Conservation (phyloP, 1,140 invertebrate species). For the Nebria ingens region DNA sequence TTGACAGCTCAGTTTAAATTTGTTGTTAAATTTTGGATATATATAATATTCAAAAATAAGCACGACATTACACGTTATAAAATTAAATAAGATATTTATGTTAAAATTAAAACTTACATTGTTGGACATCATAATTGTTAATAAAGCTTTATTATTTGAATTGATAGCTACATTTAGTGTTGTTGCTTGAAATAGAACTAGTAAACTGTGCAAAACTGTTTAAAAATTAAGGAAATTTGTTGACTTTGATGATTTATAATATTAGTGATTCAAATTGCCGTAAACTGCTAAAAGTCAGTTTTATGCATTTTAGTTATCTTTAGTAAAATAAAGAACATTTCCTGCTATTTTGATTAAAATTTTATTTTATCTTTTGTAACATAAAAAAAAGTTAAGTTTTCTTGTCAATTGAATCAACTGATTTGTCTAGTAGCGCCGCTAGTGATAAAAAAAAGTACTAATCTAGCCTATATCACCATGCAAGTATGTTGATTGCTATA, state of each 20-base stretch:
- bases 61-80: slow-evolving; percentile 10
- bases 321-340: slow-evolving; percentile 9
- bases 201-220: slow-evolving; percentile 76
- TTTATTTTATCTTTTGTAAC: too few relatives aligned
- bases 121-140: slow-evolving; percentile 99
- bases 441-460: too few relatives aligned
- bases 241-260: too few relatives aligned
- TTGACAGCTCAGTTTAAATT: too few relatives aligned
- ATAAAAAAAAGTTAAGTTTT: too few relatives aligned
- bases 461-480: too few relatives aligned
- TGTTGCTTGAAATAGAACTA: slow-evolving; percentile 91
- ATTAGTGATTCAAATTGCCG: too few relatives aligned
- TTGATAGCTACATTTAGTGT: slow-evolving; percentile 98
- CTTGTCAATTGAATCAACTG: too few relatives aligned
- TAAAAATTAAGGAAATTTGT: slow-evolving; percentile 36
- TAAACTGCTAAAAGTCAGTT: too few relatives aligned
- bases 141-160: slow-evolving; percentile 92
- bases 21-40: background rate
- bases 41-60: slow-evolving; percentile 10
- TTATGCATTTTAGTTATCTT: slow-evolving; percentile 10
- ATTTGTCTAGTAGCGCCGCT: too few relatives aligned
- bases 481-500: too few relatives aligned
- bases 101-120: slow-evolving; percentile 65
- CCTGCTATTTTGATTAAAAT: slow-evolving; percentile 8
- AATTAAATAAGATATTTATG: background rate